phyloP scores from a whole-genome alignment of 1,140 invertebrate species.

The Procambarus virginalis region DNA sequence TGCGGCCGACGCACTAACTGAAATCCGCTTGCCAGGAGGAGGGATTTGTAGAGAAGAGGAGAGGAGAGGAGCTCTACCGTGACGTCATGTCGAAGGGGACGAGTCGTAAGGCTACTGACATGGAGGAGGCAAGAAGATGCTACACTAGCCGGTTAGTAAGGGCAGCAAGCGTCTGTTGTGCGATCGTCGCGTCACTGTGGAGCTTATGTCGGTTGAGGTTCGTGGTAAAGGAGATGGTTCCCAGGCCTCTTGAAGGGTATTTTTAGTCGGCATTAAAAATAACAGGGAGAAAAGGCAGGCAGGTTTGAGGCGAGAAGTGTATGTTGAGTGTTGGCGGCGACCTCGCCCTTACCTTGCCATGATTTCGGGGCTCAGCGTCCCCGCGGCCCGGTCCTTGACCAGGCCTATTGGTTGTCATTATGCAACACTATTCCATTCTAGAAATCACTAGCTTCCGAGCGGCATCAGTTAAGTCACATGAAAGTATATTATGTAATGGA shows the following conservation, averaged over 20 bases:
- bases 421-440: too few species aligned
- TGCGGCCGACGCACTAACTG: neutral
- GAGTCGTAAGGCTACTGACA: neutral
- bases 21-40: neutral
- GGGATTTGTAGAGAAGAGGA: neutral
- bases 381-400: too few species aligned
- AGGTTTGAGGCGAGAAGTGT: too few species aligned
- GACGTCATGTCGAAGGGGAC: neutral
- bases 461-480: too few species aligned
- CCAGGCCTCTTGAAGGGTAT: neutral
- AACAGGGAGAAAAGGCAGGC: neutral
- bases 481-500: too few species aligned
- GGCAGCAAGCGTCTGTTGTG: neutral
- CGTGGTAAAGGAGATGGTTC: too few species aligned
- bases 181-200: neutral
- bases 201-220: neutral
- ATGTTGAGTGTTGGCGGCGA: too few species aligned
- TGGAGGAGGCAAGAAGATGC: neutral
- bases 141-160: neutral
- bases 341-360: too few species aligned
- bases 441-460: too few species aligned
- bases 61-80: neutral
- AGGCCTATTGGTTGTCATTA: too few species aligned
- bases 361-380: too few species aligned
- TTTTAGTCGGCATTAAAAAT: neutral